Base-by-base conservation (phyloP, 2,113 vertebrate genomes). In the Ceuthmochares aereus region DNA sequence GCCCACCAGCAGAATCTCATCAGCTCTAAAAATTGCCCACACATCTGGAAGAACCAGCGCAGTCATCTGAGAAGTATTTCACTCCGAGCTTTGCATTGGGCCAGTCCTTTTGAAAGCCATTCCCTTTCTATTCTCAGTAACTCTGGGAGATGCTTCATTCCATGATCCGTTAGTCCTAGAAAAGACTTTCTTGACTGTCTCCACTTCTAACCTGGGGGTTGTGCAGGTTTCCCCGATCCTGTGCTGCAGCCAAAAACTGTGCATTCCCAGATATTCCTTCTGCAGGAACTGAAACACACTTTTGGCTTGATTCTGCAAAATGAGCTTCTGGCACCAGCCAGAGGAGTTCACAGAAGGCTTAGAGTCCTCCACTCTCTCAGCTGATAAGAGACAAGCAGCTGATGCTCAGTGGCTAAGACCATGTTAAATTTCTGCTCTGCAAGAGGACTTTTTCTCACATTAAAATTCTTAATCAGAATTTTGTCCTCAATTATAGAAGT, bases 21-120 rank as follows among this genome's bases (percentile, higher is more conserved):
- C 81, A 64, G 77, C 77, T 51, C 81, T 95, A 94, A 95, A 95
- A 93, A 91, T 75, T 84, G 37, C 77, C 91, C 87, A 45, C 93
- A 94, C 93, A 91, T 90, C 93, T 97, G 93, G 96, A 87, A 94
- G 89, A 82, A 60, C 30, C 77, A 58, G 40, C 2, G 0, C 40
- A 89, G 74, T 84, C 89, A 95, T 91, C 66, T 91, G 84, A 94
- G 84, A 95, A 87, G 62, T 75, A 91, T 91, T 86, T 82, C 9
- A 40, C 42, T 72, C 51, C 9, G 14, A 93, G 56, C 69, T 54
- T 43, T 69, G 30, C 12, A 8, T 47, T 32, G 81, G 47, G 83
- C 83, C 43, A 55, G 30, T 29, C 21, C 43, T 87, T 87, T 93
- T 79, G 40, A 73, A 88, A 86, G 66, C 23, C 54, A 17, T 75